A percentile compares a stretch with the other conserved stretches of the same genome.
These are phyloP conservation scores for Phthorimaea operculella DNA, from an alignment of 1,140 invertebrate species.

Conservation along the genomic window DNA sequence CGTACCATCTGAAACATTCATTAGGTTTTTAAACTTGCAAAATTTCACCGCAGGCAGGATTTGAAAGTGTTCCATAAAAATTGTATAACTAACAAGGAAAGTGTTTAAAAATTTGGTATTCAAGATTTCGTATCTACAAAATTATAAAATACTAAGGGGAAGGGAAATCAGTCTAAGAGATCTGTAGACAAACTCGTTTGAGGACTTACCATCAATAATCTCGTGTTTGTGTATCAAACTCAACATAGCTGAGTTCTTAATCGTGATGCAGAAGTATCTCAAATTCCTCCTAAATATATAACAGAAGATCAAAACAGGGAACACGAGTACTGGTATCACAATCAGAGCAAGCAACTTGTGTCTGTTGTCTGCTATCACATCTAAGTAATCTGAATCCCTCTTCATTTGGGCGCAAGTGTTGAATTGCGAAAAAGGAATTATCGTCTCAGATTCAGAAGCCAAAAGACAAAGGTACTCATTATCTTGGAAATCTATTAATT, in stretches of 20 bases:
- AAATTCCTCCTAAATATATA: slow-evolving; percentile 64
- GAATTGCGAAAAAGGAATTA: slow-evolving; percentile 24
- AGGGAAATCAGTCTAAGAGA: too few species aligned
- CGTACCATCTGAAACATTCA: slow-evolving; percentile 33
- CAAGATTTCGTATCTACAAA: too few species aligned
- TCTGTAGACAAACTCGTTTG: neutral
- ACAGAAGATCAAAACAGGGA: slow-evolving; percentile 36
- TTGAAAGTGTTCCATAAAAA: slow-evolving; percentile 4
- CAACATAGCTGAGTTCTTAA: slow-evolving; percentile 64
- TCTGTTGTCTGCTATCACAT: slow-evolving; percentile 12
- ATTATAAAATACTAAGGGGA: too few species aligned
- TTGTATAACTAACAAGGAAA: too few species aligned
- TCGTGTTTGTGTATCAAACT: slow-evolving; percentile 53
- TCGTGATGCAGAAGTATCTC: slow-evolving; percentile 68
- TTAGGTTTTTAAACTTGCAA: too few species aligned
- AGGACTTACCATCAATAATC: slow-evolving; percentile 38
- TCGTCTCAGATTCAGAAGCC: slow-evolving; percentile 19
- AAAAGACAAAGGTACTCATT: slow-evolving; percentile 38
- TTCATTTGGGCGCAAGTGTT: slow-evolving; percentile 21
- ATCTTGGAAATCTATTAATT: slow-evolving; percentile 41
- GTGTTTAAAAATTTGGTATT: too few species aligned
- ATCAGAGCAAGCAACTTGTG: slow-evolving; percentile 29
- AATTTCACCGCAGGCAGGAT: too few species aligned
- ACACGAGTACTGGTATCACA: slow-evolving; percentile 26
- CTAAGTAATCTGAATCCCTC: slow-evolving; percentile 18